Evolutionary conservation across 2,797 vertebrate species (phyloP).

Genomic region (Hozukius guyotensis): DNA sequence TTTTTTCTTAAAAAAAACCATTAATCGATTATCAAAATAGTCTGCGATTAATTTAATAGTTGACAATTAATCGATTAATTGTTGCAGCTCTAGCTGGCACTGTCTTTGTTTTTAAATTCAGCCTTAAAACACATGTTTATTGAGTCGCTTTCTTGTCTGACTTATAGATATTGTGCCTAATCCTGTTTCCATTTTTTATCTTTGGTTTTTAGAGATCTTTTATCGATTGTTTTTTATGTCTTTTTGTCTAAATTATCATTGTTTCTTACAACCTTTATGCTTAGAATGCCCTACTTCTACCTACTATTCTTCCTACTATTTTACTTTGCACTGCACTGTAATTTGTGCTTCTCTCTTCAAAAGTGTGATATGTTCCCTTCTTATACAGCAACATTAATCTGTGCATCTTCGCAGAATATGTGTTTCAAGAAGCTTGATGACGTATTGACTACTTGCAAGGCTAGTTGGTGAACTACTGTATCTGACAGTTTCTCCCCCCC

Average conservation of each 20-base stretch:
- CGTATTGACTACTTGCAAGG: neutral
- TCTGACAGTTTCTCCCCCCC: neutral
- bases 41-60: too few relatives aligned
- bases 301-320: neutral
- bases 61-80: too few relatives aligned
- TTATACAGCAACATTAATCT: neutral
- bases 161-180: neutral
- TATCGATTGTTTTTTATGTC: neutral
- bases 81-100: too few relatives aligned
- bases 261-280: neutral
- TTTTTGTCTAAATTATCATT: neutral
- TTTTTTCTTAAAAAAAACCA: too few relatives aligned
- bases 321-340: neutral
- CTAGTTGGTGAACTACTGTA: neutral
- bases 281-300: neutral
- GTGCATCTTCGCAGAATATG: neutral
- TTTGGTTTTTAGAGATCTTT: neutral
- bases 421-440: neutral
- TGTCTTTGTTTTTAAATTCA: neutral
- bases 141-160: neutral
- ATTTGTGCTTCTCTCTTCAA: neutral
- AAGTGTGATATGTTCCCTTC: neutral
- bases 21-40: rapidly evolving
- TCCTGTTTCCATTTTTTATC: neutral
- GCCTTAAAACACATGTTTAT: neutral